Evolutionary conservation across 2,888 invertebrate species (phyloP).

Genomic region (Meteorus cinctellus): DNA sequence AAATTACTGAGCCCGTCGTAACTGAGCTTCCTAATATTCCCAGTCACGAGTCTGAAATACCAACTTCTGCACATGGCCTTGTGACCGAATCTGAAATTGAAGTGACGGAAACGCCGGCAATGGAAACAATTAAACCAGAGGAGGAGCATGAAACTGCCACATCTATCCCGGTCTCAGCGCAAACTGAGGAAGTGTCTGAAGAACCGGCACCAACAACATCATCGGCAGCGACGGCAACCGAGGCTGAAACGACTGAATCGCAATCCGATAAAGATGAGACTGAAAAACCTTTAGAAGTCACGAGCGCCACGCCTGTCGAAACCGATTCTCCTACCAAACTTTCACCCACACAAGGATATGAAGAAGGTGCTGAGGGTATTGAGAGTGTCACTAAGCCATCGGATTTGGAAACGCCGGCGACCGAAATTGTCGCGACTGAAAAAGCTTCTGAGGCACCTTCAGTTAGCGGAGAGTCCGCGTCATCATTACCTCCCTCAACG

Average conservation of each 20-base stretch:
- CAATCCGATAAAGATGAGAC: conserved; percentile 7
- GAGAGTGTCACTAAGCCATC: conserved; percentile 28
- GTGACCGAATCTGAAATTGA: conserved; percentile 49
- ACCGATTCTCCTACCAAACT: conserved; percentile 19
- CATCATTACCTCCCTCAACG: conserved; percentile 1
- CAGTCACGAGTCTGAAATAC: conserved; percentile 45
- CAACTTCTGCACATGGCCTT: conserved; percentile 49
- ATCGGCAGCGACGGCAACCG: conserved; percentile 1
- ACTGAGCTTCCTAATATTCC: conserved; percentile 33
- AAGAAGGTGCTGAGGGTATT: conserved; percentile 23
- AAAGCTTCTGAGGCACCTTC: conserved; percentile 37
- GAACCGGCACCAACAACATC: conserved; percentile 10
- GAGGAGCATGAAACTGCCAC: conserved; percentile 36
- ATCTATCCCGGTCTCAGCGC: not conserved
- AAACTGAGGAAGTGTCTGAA: not conserved
- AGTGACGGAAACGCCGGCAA: conserved; percentile 43
- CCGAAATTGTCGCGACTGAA: conserved; percentile 35
- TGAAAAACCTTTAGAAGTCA: conserved; percentile 1
- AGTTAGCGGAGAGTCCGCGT: conserved; percentile 15
- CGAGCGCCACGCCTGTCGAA: conserved; percentile 37
- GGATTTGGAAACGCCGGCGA: conserved; percentile 33
- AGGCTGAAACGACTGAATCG: conserved; percentile 8
- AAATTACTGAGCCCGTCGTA: conserved; percentile 48
- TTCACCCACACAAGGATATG: conserved; percentile 14
- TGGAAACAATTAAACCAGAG: conserved; percentile 40